Evolutionary conservation across 2,797 vertebrate genomes (phyloP).

Genomic region (Pitangus sulphuratus): DNA sequence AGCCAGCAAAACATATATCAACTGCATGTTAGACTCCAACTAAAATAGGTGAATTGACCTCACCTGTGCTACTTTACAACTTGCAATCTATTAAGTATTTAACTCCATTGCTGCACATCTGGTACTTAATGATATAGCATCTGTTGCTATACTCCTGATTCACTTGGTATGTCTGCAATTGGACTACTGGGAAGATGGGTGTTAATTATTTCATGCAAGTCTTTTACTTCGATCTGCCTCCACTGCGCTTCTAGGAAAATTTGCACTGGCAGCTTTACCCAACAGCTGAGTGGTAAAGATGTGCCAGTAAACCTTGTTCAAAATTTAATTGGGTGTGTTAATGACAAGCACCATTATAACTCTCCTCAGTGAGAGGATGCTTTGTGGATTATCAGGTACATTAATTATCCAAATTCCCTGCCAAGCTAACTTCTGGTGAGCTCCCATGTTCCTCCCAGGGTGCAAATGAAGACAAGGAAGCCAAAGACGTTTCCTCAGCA

Average conservation of each 20-base stretch:
- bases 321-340: conserved; percentile 3
- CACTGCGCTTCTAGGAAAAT: background rate
- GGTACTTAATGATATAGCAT: conserved; percentile 31
- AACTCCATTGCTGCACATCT: background rate
- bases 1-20: background rate
- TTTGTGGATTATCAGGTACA: background rate
- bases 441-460: background rate
- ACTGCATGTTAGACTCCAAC: background rate
- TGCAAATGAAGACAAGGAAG: background rate
- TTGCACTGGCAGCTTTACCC: background rate
- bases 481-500: background rate
- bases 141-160: background rate
- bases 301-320: background rate
- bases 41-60: background rate
- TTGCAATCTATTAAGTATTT: background rate
- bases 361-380: background rate
- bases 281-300: background rate
- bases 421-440: conserved; percentile 7
- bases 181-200: background rate
- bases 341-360: background rate
- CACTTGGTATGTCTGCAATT: background rate
- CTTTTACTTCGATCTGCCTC: background rate
- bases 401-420: conserved; percentile 19
- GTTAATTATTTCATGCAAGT: background rate
- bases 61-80: background rate